Evolutionary conservation across 2,113 vertebrate genomes (phyloP).

Genomic region (Columba janthina): DNA sequence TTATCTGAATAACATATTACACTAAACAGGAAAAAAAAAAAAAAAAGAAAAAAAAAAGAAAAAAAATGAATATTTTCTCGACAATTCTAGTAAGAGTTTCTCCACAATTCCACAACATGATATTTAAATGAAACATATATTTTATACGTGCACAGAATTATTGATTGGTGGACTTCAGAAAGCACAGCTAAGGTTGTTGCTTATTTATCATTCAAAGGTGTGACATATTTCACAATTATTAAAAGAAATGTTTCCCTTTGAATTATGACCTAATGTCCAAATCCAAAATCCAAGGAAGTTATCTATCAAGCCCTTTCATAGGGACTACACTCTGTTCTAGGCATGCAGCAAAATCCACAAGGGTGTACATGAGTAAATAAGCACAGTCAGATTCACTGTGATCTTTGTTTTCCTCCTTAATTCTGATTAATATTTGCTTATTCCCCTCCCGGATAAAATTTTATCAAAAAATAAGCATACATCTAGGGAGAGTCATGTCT

Average conservation of each 20-base stretch:
- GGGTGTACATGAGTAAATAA: background rate
- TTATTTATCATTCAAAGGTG: background rate
- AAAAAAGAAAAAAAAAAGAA: background rate
- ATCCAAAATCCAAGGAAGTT: background rate
- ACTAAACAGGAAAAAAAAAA: background rate
- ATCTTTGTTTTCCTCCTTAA: background rate
- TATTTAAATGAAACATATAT: background rate
- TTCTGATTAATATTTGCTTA: background rate
- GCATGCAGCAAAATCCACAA: background rate
- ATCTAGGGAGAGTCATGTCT: background rate
- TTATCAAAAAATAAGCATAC: background rate
- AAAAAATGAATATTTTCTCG: background rate
- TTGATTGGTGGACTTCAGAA: background rate
- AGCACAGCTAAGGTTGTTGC: background rate
- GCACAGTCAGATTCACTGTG: background rate
- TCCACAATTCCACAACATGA: background rate
- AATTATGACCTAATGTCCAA: background rate
- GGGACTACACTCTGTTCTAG: background rate
- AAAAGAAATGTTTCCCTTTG: background rate
- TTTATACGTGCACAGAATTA: background rate
- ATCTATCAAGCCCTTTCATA: background rate
- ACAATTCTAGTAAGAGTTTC: background rate
- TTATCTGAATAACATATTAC: background rate
- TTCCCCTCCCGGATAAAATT: background rate
- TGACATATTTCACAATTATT: background rate